Conservation (phyloP, 2,888 invertebrate genomes). For the Idaea straminata region DNA sequence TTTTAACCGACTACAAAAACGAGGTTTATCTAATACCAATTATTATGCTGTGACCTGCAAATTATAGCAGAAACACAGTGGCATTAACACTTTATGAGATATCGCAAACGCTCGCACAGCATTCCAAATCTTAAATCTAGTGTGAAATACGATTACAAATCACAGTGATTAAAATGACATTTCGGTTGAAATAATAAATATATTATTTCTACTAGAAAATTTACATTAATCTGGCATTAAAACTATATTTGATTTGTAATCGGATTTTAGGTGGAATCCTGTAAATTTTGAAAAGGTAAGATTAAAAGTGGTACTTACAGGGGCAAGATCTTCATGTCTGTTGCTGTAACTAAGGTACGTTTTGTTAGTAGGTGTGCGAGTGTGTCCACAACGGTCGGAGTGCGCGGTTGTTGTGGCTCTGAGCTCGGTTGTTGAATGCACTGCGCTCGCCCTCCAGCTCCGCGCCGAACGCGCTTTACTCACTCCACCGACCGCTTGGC, state of each 20-base stretch:
- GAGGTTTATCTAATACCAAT: neutral
- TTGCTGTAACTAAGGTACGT: neutral
- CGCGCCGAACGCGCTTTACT: neutral
- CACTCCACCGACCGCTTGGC: neutral
- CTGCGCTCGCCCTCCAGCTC: neutral
- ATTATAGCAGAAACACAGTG: neutral
- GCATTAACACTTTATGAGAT: neutral
- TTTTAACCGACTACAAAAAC: neutral
- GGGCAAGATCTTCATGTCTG: neutral
- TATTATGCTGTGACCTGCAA: neutral
- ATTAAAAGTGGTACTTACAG: neutral
- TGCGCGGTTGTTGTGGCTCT: constrained; percentile 65
- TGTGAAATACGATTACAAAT: neutral
- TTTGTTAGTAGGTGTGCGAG: constrained; percentile 31
- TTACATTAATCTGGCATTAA: neutral
- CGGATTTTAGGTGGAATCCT: neutral
- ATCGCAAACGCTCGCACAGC: neutral
- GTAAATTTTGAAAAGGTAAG: neutral
- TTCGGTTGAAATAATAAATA: neutral
- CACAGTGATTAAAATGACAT: neutral
- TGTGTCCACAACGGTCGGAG: constrained; percentile 66
- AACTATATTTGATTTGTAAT: neutral
- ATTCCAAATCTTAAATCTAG: neutral
- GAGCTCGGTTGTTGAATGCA: neutral
- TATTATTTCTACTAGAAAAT: neutral